Conservation (phyloP, 2,113 vertebrate species). For the Theristicus caerulescens region DNA sequence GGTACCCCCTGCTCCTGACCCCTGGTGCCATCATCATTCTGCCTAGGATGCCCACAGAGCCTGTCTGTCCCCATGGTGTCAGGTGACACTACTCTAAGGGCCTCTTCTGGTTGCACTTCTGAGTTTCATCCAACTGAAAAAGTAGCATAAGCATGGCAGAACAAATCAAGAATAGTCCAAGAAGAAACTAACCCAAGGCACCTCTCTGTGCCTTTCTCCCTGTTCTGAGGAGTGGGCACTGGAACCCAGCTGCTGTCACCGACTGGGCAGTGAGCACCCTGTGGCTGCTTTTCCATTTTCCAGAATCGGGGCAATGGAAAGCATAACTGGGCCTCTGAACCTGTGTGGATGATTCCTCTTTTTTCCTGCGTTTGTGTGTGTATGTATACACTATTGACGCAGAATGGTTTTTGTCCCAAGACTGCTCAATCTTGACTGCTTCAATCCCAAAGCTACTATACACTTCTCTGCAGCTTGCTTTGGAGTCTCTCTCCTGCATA, state of each 20-base stretch:
- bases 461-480: background rate
- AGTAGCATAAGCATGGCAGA: background rate
- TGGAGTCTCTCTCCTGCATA: background rate
- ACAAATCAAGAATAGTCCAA: background rate
- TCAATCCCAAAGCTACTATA: background rate
- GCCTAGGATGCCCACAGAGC: background rate
- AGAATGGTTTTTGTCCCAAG: background rate
- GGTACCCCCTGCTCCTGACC: background rate
- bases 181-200: background rate
- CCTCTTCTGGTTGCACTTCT: background rate
- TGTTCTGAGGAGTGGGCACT: background rate
- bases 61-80: background rate
- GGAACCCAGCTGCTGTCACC: background rate
- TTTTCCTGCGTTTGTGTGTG: background rate
- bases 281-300: background rate
- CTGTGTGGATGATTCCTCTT: background rate
- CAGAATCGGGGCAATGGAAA: background rate
- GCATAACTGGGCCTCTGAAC: background rate
- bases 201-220: background rate
- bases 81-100: background rate
- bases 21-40: background rate
- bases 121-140: background rate
- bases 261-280: rapidly evolving
- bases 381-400: background rate
- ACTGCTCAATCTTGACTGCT: background rate